Evolutionary conservation across 2,797 vertebrate species (phyloP).

Genomic region (Brachyalestes nurse): DNA sequence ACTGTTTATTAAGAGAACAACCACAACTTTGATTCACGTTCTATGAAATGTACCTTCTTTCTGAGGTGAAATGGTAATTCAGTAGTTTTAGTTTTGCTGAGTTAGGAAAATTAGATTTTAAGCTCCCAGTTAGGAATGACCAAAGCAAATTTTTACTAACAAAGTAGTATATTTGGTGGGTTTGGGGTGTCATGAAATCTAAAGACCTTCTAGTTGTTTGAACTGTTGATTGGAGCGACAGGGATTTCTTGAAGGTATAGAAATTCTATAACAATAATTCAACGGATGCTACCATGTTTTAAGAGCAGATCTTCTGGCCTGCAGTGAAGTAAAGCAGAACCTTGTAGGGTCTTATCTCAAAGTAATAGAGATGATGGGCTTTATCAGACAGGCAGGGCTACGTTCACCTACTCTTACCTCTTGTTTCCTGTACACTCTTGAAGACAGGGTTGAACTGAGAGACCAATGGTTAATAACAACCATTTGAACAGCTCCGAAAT

Average conservation of each 20-base stretch:
- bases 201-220: background rate
- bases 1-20: background rate
- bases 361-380: background rate
- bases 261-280: constrained; percentile 1
- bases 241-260: background rate
- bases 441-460: background rate
- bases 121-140: background rate
- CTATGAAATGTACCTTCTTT: background rate
- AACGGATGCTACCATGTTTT: background rate
- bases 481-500: background rate
- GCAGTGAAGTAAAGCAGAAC: background rate
- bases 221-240: background rate
- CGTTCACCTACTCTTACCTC: background rate
- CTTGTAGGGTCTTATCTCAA: background rate
- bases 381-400: background rate
- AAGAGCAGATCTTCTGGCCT: background rate
- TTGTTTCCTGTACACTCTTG: background rate
- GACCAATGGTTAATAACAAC: background rate
- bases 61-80: background rate
- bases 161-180: background rate
- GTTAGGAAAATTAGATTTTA: background rate
- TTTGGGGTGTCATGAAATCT: background rate
- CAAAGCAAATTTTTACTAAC: background rate
- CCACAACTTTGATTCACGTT: background rate
- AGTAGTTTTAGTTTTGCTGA: background rate